These are phyloP conservation scores for Drosophila pseudoananassae DNA, from an alignment of 1,140 invertebrate genomes.

Conservation along the genomic window DNA sequence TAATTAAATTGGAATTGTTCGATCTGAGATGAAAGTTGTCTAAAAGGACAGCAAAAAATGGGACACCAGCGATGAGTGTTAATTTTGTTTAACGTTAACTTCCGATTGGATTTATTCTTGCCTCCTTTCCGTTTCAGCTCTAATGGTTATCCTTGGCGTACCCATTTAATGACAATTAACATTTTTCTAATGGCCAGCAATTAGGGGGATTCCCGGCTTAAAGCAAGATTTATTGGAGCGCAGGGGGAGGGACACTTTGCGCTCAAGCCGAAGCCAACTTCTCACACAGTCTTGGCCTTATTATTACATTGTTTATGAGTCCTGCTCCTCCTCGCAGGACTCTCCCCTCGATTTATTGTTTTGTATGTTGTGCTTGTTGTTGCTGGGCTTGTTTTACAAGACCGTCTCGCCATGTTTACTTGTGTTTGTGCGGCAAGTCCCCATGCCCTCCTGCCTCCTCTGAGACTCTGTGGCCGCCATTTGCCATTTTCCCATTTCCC, in stretches of 20 bases:
- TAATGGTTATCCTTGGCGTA: slow-evolving; percentile 6
- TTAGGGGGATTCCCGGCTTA: slow-evolving; percentile 62
- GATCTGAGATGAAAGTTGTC: slow-evolving; percentile 28
- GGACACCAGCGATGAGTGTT: slow-evolving; percentile 10
- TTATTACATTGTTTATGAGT: slow-evolving; percentile 82
- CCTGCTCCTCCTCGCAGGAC: slow-evolving; percentile 30
- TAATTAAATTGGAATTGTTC: slow-evolving; percentile 52
- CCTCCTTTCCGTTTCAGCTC: background rate
- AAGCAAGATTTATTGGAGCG: slow-evolving; percentile 70
- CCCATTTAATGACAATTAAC: slow-evolving; percentile 70
- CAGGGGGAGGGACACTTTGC: slow-evolving; percentile 8
- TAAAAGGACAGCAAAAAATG: slow-evolving; percentile 15
- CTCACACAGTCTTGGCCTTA: slow-evolving; percentile 66
- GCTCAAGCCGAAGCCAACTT: slow-evolving; percentile 57
- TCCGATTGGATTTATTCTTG: slow-evolving; percentile 11
- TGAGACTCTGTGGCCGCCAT: slow-evolving; percentile 25
- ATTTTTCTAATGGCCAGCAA: slow-evolving; percentile 74
- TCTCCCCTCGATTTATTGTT: slow-evolving; percentile 69
- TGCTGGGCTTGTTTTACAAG: slow-evolving; percentile 70
- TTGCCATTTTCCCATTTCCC: slow-evolving; percentile 47
- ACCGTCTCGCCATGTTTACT: slow-evolving; percentile 71
- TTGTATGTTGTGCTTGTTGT: slow-evolving; percentile 54
- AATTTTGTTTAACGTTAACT: slow-evolving; percentile 26
- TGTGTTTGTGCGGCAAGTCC: slow-evolving; percentile 39
- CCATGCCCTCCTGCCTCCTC: slow-evolving; percentile 3